Base-by-base conservation (phyloP, 2,797 vertebrate species). In the Lemur catta region DNA sequence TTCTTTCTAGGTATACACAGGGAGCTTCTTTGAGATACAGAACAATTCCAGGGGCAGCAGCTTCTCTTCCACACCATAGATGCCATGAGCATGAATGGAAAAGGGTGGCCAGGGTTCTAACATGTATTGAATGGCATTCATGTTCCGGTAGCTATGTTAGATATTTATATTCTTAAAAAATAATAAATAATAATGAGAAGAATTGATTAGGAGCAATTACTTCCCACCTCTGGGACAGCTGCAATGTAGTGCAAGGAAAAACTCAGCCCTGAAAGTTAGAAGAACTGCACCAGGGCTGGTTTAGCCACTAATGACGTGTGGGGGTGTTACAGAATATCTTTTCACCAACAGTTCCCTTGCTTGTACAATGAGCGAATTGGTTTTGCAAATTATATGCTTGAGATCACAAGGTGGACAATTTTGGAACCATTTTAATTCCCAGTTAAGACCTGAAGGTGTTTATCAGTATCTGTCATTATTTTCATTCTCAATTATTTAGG, bases 1-100 rank as follows among this genome's bases (percentile, higher is more conserved):
- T 0, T 0, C 87, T 17, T 84, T 94, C 55, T 96, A 7, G 13
- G 59, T 41, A 65, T 17, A 92, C 4, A 17, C 55, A 33, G 5
- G 95, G 89, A 93, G 59, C 74, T 41, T 93, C 14, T 12, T 95
- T 20, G 69, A 96, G 67, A 61, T 41, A 4, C 14, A 50, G 18
- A 48, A 48, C 85, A 89, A 0, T 67, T 71, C 84, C 18, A 78
- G 67, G 78, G 8, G 7, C 11, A 46, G 11, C 22, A 7, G 7
- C 33, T 84, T 72, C 3, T 38, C 11, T 84, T 30, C 8, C 38
- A 61, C 1, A 46, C 15, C 13, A 13, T 7, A 14, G 17, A 26
- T 52, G 43, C 14, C 28, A 28, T 6, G 52, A 9, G 2, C 13
- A 43, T 2, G 1, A 69, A 57, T 41, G 7, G 6, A 22, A n/a